Conservation (phyloP, 2,113 vertebrate species). For the Reinhardtius hippoglossoides region DNA sequence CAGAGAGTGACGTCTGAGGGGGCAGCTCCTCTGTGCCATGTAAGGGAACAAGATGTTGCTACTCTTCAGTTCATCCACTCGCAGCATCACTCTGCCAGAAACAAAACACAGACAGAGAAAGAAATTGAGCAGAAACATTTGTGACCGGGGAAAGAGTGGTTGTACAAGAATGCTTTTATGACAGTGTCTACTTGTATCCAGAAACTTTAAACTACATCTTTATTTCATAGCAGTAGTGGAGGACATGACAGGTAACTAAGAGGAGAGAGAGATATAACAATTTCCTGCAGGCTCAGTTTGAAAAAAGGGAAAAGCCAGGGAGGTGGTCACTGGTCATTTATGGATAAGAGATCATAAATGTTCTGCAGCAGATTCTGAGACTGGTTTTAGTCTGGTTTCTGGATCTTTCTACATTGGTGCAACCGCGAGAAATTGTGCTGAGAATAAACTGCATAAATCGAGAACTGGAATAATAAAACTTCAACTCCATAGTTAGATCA, state of each 20-base stretch:
- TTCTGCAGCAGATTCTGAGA: background rate
- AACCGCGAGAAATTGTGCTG: background rate
- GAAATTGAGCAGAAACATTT: background rate
- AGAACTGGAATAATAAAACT: background rate
- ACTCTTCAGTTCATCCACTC: conserved; percentile 63
- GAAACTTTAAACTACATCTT: background rate
- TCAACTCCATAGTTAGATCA: background rate
- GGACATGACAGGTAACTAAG: background rate
- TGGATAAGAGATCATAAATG: background rate
- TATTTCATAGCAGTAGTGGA: background rate
- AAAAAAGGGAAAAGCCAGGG: background rate
- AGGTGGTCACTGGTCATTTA: background rate
- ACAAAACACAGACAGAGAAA: conserved; percentile 15
- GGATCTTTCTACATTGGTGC: background rate
- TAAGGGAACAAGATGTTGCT: conserved; percentile 66
- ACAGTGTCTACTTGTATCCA: background rate
- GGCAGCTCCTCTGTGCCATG: conserved; percentile 36
- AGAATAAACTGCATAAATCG: background rate
- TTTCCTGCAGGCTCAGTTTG: background rate
- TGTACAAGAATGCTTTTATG: background rate
- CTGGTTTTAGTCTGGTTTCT: no score
- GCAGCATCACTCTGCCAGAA: conserved; percentile 58
- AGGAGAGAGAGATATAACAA: background rate
- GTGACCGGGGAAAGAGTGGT: background rate
- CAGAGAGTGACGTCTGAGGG: conserved; percentile 49